Percentiles rank a stretch among this genome's conserved stretches.
phyloP scores from a whole-genome alignment of 37 sponge, comb jelly and placozoan species.

The Halichondria panicea region DNA sequence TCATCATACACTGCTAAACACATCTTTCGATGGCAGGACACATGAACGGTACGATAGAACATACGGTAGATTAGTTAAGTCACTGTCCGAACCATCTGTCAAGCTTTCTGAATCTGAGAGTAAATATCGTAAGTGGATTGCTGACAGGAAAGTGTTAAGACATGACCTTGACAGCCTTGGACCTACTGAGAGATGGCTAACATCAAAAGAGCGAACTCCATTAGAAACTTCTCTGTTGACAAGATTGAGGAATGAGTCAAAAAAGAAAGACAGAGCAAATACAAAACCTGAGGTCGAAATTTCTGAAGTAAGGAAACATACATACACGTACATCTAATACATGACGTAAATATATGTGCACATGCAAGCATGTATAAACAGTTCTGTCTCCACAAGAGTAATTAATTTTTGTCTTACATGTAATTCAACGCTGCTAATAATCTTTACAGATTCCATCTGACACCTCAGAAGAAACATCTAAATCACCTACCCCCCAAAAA shows the following conservation, averaged over 20 bases:
- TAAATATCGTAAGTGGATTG: constrained; percentile 42
- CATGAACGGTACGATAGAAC: background rate
- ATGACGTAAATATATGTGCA: too few species aligned
- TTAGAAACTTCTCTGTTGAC: constrained; percentile 31
- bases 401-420: too few species aligned
- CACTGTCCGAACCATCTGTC: too few species aligned
- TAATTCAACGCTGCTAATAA: too few species aligned
- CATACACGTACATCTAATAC: too few species aligned
- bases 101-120: background rate
- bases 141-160: constrained; percentile 19
- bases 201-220: constrained; percentile 33
- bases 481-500: background rate
- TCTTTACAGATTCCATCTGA: background rate
- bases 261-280: too few species aligned
- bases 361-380: too few species aligned
- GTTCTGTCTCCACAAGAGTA: too few species aligned
- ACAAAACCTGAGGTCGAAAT: too few species aligned
- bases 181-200: constrained; percentile 40
- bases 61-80: background rate
- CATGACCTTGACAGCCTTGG: constrained; percentile 28
- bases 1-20: background rate
- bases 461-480: background rate
- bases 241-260: background rate
- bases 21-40: constrained; percentile 1
- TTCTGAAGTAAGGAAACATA: too few species aligned